These are phyloP conservation scores for Papilio demoleus DNA, from an alignment of 2,888 invertebrate species.

Conservation along the genomic window DNA sequence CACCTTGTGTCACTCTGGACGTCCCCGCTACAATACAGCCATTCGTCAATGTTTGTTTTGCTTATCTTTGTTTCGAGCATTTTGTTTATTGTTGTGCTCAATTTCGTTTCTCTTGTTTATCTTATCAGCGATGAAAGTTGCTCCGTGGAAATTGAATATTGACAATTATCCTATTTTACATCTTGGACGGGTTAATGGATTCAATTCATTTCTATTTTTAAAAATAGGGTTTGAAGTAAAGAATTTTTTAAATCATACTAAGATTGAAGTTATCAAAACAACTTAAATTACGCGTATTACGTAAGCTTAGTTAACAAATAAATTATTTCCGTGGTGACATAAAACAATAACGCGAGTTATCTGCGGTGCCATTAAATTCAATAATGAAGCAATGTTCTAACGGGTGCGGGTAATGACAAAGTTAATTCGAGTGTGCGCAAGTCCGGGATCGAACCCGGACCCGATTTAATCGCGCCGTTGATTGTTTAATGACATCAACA, in stretches of 20 bases:
- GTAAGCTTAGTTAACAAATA: constrained; percentile 25
- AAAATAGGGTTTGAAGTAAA: no score
- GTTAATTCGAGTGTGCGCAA: constrained; percentile 47
- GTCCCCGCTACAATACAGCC: constrained; percentile 46
- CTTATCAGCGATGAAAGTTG: constrained; percentile 31
- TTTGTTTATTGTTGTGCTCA: constrained; percentile 46
- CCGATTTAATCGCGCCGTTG: constrained; percentile 57
- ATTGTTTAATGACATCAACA: constrained; percentile 52
- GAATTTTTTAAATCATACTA: no score
- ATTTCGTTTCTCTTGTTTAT: constrained; percentile 25
- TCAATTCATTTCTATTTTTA: neutral
- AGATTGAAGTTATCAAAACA: no score
- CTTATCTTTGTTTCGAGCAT: constrained; percentile 49
- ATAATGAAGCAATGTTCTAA: constrained; percentile 54
- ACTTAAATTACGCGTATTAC: no score
- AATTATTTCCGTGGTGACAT: constrained; percentile 25
- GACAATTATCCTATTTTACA: constrained; percentile 18
- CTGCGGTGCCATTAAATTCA: constrained; percentile 52
- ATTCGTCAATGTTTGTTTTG: constrained; percentile 56
- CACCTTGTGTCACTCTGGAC: constrained; percentile 48
- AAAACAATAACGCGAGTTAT: constrained; percentile 35
- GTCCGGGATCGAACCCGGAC: constrained; percentile 51
- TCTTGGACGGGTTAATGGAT: constrained; percentile 1
- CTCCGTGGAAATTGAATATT: constrained; percentile 12
- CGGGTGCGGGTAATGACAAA: constrained; percentile 49